phyloP scores from a whole-genome alignment of 2,888 invertebrate species.

The Eutolmus rufibarbis region DNA sequence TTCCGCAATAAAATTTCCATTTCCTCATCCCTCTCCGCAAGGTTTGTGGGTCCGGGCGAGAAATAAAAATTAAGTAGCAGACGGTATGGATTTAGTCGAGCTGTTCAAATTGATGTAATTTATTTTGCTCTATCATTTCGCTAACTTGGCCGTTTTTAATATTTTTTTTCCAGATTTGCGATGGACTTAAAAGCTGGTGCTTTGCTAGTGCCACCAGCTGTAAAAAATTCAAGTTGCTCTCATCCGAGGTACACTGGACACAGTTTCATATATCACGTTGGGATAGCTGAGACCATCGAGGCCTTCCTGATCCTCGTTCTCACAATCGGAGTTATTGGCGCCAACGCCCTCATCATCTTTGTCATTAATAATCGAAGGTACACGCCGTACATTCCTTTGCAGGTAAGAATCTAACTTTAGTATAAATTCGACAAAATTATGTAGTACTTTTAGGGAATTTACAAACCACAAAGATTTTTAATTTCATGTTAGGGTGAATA shows the following conservation, averaged over 20 bases:
- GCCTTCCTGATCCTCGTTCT: conserved; percentile 78
- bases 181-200: conserved; percentile 67
- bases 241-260: conserved; percentile 71
- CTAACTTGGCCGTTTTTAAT: neutral
- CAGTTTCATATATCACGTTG: conserved; percentile 71
- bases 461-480: no score
- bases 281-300: conserved; percentile 76
- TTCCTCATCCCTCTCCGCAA: neutral
- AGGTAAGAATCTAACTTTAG: conserved; percentile 67
- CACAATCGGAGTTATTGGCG: conserved; percentile 80
- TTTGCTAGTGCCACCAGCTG: conserved; percentile 78
- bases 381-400: conserved; percentile 85
- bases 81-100: neutral
- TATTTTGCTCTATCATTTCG: neutral
- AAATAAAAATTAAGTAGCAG: conserved; percentile 30
- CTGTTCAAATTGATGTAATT: conserved; percentile 33
- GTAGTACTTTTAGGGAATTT: no score
- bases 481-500: no score
- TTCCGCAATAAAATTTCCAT: conserved; percentile 43
- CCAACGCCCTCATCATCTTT: conserved; percentile 80
- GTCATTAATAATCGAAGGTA: conserved; percentile 85
- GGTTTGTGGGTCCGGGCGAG: neutral
- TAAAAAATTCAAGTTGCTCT: conserved; percentile 85
- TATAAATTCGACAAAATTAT: no score
- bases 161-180: conserved; percentile 54